Conservation (phyloP, 1,140 invertebrate genomes). For the Diploscapter pachys region DNA sequence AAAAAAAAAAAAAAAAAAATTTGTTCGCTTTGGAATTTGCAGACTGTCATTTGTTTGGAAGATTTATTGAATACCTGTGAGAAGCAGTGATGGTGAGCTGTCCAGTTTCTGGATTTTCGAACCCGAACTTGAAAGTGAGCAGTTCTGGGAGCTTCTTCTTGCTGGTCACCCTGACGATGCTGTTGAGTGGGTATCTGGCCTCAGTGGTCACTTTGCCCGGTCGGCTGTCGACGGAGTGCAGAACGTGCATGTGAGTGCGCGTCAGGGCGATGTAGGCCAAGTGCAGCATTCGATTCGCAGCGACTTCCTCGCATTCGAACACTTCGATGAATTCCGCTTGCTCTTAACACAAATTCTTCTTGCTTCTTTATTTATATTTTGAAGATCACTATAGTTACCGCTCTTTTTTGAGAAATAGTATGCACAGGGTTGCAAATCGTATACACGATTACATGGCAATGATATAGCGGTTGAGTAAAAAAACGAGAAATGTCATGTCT, state of each 20-base stretch:
- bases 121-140: conserved; percentile 90
- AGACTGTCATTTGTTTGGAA: not conserved
- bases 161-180: conserved; percentile 90
- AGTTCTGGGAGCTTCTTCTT: conserved; percentile 86
- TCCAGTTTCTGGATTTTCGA: conserved; percentile 69
- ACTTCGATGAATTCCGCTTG: conserved; percentile 77
- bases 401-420: conserved; percentile 9
- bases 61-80: conserved; percentile 65
- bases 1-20: too few relatives aligned
- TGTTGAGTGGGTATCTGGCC: conserved; percentile 77
- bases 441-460: too few relatives aligned
- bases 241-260: conserved; percentile 77
- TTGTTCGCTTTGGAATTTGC: not conserved
- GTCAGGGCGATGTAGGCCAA: conserved; percentile 82
- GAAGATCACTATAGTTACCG: conserved; percentile 7
- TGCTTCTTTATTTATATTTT: conserved; percentile 7
- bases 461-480: too few relatives aligned
- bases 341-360: conserved; percentile 61
- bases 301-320: conserved; percentile 86
- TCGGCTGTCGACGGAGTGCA: conserved; percentile 73
- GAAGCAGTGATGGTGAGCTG: conserved; percentile 74
- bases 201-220: conserved; percentile 75
- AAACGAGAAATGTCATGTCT: too few relatives aligned
- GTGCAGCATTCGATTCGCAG: conserved; percentile 64
- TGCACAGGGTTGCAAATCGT: too few relatives aligned